These are phyloP conservation scores for Orius laevigatus DNA, from an alignment of 1,140 invertebrate species.

Conservation along the genomic window DNA sequence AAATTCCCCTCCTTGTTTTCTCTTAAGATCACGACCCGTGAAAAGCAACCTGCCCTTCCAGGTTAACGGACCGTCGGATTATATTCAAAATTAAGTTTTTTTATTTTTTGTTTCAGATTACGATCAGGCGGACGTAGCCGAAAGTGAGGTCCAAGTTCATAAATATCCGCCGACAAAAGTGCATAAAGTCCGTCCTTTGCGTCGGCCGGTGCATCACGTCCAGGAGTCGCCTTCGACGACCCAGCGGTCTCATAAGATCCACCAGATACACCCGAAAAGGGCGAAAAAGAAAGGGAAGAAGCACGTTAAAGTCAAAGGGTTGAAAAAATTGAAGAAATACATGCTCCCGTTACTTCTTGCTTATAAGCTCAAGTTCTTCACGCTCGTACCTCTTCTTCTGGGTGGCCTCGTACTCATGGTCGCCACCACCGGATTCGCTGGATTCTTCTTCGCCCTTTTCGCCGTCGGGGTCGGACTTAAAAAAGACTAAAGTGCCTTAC, in stretches of 20 bases:
- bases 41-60: too few species aligned
- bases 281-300: conserved; percentile 18
- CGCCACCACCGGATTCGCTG: conserved; percentile 56
- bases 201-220: conserved; percentile 1
- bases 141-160: too few species aligned
- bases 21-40: too few species aligned
- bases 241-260: conserved; percentile 3
- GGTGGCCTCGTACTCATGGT: conserved; percentile 53
- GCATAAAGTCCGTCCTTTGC: too few species aligned
- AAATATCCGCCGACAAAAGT: too few species aligned
- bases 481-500: conserved; percentile 20
- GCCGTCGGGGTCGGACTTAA: conserved; percentile 39
- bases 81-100: too few species aligned
- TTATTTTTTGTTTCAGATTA: conserved; percentile 4
- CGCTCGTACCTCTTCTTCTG: conserved; percentile 54
- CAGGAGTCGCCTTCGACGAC: conserved; percentile 5
- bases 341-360: conserved; percentile 56
- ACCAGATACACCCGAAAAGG: conserved; percentile 12
- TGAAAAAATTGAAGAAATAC: conserved; percentile 42
- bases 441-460: conserved; percentile 72
- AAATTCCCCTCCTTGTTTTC: too few species aligned
- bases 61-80: too few species aligned
- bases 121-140: too few species aligned
- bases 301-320: conserved; percentile 32
- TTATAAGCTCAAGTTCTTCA: conserved; percentile 67